A percentile compares a stretch with the other conserved stretches of the same genome.
Conservation (phyloP, 1,140 invertebrate genomes). For the Chrysomallon squamiferum region DNA sequence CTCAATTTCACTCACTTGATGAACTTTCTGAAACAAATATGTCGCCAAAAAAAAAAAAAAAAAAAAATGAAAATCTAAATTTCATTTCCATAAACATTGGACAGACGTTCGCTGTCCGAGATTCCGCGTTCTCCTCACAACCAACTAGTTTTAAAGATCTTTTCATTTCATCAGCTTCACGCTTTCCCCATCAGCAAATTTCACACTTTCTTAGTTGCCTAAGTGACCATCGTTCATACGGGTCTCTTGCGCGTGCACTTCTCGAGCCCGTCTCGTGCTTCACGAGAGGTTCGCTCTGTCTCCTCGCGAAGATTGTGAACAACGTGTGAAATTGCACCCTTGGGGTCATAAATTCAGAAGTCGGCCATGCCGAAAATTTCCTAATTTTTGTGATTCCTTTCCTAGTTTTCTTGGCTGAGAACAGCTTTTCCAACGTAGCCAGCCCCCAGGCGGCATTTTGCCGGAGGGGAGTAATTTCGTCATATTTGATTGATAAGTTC, state of each 20-base stretch:
- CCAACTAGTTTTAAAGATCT: neutral
- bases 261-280: constrained; percentile 1
- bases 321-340: constrained; percentile 15
- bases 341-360: constrained; percentile 2
- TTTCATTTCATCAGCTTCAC: constrained; percentile 4
- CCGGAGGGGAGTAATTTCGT: neutral
- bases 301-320: neutral
- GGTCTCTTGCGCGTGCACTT: neutral
- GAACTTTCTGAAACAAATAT: too few species aligned
- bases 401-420: constrained; percentile 1
- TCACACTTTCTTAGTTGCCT: constrained; percentile 4
- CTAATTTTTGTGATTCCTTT: constrained; percentile 7
- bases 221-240: constrained; percentile 1
- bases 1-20: too few species aligned
- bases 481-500: constrained; percentile 10
- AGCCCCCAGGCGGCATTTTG: neutral
- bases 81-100: too few species aligned
- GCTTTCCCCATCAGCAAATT: constrained; percentile 5
- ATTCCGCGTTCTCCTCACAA: neutral
- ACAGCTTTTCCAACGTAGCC: neutral
- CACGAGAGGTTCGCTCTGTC: constrained; percentile 4
- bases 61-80: too few species aligned
- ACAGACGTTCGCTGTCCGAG: too few species aligned
- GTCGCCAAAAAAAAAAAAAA: too few species aligned
- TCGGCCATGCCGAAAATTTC: constrained; percentile 9